Conservation (phyloP, 2,113 vertebrate species). For the Vidua chalybeata region DNA sequence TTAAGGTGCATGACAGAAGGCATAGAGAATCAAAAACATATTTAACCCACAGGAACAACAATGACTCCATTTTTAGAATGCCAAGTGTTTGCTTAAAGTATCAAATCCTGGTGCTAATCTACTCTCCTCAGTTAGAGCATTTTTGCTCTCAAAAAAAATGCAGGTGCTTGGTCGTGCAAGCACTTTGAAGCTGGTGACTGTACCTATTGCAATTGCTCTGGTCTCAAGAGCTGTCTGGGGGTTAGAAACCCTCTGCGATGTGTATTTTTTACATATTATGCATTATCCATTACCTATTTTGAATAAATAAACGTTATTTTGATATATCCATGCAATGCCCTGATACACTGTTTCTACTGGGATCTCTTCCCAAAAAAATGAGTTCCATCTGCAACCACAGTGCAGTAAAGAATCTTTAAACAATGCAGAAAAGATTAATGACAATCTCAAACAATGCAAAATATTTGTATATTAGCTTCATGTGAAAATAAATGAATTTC, state of each 20-base stretch:
- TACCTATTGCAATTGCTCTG: rapidly evolving
- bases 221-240: not conserved
- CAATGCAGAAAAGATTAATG: not conserved
- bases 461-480: not conserved
- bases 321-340: not conserved
- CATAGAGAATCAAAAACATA: not conserved
- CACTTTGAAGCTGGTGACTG: rapidly evolving
- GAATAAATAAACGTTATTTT: not conserved
- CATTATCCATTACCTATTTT: not conserved
- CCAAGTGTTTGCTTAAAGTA: not conserved
- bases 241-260: not conserved
- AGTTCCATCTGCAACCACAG: rapidly evolving
- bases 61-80: not conserved
- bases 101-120: not conserved
- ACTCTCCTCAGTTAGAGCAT: not conserved
- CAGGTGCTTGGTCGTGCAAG: not conserved
- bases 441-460: not conserved
- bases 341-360: not conserved
- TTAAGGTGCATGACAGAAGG: not conserved
- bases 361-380: not conserved
- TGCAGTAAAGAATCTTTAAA: not conserved
- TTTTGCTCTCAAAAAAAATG: not conserved
- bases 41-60: not conserved
- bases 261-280: not conserved
- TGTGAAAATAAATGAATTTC: not conserved